Conservation (phyloP, 2,113 vertebrate genomes). For the Malurus elegans region DNA sequence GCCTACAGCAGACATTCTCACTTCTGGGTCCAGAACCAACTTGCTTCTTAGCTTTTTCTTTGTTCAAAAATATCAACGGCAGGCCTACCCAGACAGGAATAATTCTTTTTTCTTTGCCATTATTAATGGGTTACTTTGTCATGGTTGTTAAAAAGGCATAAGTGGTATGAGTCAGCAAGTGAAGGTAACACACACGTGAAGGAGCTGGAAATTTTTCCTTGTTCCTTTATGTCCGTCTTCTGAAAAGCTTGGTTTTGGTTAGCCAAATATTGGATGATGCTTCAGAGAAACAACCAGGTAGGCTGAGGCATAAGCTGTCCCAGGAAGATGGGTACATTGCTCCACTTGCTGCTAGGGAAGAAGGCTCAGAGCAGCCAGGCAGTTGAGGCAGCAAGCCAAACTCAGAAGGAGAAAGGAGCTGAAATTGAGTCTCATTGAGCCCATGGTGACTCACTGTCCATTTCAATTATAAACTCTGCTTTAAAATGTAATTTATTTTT, state of each 20-base stretch:
- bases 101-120: background rate
- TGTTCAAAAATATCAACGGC: background rate
- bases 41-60: background rate
- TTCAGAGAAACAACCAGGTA: background rate
- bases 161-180: background rate
- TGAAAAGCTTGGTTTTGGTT: background rate
- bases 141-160: background rate
- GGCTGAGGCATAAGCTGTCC: background rate
- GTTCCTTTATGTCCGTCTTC: background rate
- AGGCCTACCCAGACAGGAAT: background rate
- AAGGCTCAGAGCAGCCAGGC: background rate
- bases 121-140: constrained; percentile 9
- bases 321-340: background rate
- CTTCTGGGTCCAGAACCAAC: background rate
- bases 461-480: background rate
- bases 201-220: background rate
- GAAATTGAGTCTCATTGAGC: background rate
- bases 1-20: background rate
- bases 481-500: background rate
- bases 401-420: background rate
- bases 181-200: background rate
- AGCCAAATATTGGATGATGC: background rate
- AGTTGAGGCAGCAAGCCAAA: background rate
- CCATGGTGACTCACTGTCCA: background rate
- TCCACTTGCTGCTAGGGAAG: background rate